Percentiles rank a stretch among this genome's conserved stretches.
These are phyloP conservation scores for Hololepta plana DNA, from an alignment of 2,888 invertebrate genomes.

Conservation along the genomic window DNA sequence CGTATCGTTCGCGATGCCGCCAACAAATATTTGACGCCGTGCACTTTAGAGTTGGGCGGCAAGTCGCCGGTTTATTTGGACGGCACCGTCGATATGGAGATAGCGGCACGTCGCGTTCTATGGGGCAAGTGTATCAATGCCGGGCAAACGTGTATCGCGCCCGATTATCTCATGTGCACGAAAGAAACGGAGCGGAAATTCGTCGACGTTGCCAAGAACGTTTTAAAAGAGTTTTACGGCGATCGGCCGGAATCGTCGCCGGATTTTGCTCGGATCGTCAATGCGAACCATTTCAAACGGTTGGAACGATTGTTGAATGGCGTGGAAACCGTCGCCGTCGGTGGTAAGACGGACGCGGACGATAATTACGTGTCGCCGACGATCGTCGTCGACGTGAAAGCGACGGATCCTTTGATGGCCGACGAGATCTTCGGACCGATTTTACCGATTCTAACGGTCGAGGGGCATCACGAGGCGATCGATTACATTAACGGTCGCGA, in stretches of 20 bases:
- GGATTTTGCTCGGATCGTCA: slow-evolving; percentile 68
- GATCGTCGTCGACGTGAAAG: slow-evolving; percentile 20
- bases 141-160: slow-evolving; percentile 94
- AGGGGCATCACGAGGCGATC: slow-evolving; percentile 80
- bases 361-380: slow-evolving; percentile 38
- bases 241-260: slow-evolving; percentile 58
- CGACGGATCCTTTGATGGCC: slow-evolving; percentile 59
- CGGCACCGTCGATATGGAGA: slow-evolving; percentile 54
- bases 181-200: slow-evolving; percentile 50
- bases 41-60: slow-evolving; percentile 56
- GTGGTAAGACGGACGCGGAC: slow-evolving; percentile 53
- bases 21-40: slow-evolving; percentile 53
- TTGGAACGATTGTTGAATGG: slow-evolving; percentile 32
- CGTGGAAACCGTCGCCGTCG: slow-evolving; percentile 4
- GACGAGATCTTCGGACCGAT: slow-evolving; percentile 97
- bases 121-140: slow-evolving; percentile 74
- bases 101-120: slow-evolving; percentile 63
- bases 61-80: slow-evolving; percentile 85
- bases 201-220: slow-evolving; percentile 28
- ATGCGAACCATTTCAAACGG: slow-evolving; percentile 66
- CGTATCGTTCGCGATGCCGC: slow-evolving; percentile 53
- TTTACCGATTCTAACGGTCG: slow-evolving; percentile 72
- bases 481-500: slow-evolving; percentile 74
- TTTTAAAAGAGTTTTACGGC: slow-evolving; percentile 71
- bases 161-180: slow-evolving; percentile 81